A percentile compares a stretch with the other conserved stretches of the same genome.
phyloP scores from a whole-genome alignment of 92 coral and sea anemone genomes.

The Phenganax subtilis region DNA sequence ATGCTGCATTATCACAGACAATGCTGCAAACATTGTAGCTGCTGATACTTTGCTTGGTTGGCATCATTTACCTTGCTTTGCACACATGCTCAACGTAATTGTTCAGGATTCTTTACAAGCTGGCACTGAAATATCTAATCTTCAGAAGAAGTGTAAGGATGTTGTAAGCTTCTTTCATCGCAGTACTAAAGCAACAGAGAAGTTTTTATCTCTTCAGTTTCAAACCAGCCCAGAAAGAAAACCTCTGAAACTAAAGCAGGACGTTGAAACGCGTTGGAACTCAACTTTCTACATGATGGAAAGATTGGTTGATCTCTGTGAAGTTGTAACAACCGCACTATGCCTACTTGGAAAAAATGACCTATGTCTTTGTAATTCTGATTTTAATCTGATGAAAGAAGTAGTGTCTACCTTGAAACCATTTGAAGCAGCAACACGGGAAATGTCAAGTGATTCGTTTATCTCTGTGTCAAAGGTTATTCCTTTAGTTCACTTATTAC shows the following conservation, averaged over 20 bases:
- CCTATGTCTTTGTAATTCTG: not conserved
- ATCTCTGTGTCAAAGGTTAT: constrained; percentile 3
- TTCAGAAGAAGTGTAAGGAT: constrained; percentile 7
- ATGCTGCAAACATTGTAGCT: constrained; percentile 32
- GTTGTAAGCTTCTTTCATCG: constrained; percentile 5
- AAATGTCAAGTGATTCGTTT: constrained; percentile 4
- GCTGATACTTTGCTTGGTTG: constrained; percentile 28
- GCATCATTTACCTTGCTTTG: constrained; percentile 37
- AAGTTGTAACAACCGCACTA: not conserved
- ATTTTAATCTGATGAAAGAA: not conserved
- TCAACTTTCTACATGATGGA: constrained; percentile 18
- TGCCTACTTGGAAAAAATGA: constrained; percentile 2
- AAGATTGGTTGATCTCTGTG: not conserved
- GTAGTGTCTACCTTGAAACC: not conserved
- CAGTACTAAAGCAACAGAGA: constrained; percentile 7
- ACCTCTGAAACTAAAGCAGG: not conserved
- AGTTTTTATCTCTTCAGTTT: not conserved
- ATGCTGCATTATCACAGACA: constrained; percentile 26
- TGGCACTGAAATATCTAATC: constrained; percentile 17
- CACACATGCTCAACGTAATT: constrained; percentile 14
- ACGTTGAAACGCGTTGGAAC: constrained; percentile 4
- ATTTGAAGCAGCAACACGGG: constrained; percentile 8
- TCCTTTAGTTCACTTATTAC: not conserved
- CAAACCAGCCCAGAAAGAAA: not conserved
- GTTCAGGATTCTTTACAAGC: constrained; percentile 27